phyloP scores from a whole-genome alignment of 2,888 invertebrate species.

The Hypsopygia costalis region DNA sequence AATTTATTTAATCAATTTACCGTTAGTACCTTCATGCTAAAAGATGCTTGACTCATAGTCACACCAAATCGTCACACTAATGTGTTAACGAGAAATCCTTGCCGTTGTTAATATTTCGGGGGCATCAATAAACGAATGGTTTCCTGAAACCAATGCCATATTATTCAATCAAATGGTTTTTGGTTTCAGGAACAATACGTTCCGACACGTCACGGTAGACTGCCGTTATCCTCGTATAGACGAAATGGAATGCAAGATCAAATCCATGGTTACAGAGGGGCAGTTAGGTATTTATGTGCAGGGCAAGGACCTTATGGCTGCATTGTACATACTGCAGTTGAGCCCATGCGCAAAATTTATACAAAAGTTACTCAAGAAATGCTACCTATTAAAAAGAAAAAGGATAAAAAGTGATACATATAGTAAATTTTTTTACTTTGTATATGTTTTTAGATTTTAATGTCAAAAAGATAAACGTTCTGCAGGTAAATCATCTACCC shows the following conservation, averaged over 20 bases:
- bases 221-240: slow-evolving; percentile 57
- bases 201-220: slow-evolving; percentile 62
- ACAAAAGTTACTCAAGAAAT: slow-evolving; percentile 58
- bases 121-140: too few species aligned
- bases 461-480: slow-evolving; percentile 16
- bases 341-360: slow-evolving; percentile 47
- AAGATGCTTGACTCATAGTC: too few species aligned
- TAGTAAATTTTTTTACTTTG: not conserved
- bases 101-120: too few species aligned
- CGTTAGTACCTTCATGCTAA: too few species aligned
- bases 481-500: slow-evolving; percentile 60
- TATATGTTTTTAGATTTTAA: not conserved
- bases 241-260: slow-evolving; percentile 71
- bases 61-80: too few species aligned
- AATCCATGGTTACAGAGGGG: slow-evolving; percentile 65
- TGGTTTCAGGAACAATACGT: slow-evolving; percentile 76
- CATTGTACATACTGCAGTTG: slow-evolving; percentile 44
- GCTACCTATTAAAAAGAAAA: slow-evolving; percentile 44
- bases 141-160: slow-evolving; percentile 30
- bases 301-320: slow-evolving; percentile 24
- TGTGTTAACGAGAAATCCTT: too few species aligned
- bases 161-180: slow-evolving; percentile 46
- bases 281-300: slow-evolving; percentile 55
- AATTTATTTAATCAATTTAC: too few species aligned
- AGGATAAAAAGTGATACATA: slow-evolving; percentile 35